Evolutionary conservation across 2,888 invertebrate genomes (phyloP).

Genomic region (Oscheius onirici): DNA sequence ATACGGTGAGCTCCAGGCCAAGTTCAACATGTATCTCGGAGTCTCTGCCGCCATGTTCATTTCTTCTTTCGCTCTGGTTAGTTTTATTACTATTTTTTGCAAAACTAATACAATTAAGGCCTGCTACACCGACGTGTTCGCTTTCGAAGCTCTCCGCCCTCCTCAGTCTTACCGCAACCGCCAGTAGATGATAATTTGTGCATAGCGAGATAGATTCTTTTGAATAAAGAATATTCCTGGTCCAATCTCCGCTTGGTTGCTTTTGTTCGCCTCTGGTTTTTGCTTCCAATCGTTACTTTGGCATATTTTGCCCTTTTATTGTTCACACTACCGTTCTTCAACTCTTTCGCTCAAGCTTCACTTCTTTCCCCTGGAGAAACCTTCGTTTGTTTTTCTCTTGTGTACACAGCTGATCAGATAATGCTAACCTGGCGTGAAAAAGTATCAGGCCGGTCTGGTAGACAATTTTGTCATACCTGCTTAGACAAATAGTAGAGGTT

Average conservation of each 20-base stretch:
- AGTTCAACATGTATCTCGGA: constrained; percentile 63
- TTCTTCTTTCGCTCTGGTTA: constrained; percentile 33
- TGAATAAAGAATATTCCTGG: constrained; percentile 20
- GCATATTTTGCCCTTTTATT: neutral
- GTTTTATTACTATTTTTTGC: constrained; percentile 9
- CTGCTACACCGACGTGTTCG: constrained; percentile 52
- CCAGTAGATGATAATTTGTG: constrained; percentile 36
- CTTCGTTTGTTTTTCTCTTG: too few species aligned
- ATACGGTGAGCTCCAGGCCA: constrained; percentile 60
- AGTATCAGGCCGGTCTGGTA: too few species aligned
- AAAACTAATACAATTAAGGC: constrained; percentile 38
- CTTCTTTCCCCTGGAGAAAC: constrained; percentile 1
- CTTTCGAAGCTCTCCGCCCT: constrained; percentile 52
- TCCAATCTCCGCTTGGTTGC: neutral
- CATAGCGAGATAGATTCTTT: constrained; percentile 13
- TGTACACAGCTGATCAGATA: too few species aligned
- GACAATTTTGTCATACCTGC: too few species aligned
- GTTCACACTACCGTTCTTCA: neutral
- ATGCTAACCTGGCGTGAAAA: too few species aligned
- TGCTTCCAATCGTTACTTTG: neutral
- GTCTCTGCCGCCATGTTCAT: constrained; percentile 39
- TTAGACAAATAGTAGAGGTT: too few species aligned
- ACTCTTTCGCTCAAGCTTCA: neutral
- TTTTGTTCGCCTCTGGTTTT: neutral
- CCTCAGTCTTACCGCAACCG: constrained; percentile 60